Percentiles rank a stretch among this genome's conserved stretches.
Evolutionary conservation across 2,797 vertebrate species (phyloP).

Genomic region (Vultur gryphus): DNA sequence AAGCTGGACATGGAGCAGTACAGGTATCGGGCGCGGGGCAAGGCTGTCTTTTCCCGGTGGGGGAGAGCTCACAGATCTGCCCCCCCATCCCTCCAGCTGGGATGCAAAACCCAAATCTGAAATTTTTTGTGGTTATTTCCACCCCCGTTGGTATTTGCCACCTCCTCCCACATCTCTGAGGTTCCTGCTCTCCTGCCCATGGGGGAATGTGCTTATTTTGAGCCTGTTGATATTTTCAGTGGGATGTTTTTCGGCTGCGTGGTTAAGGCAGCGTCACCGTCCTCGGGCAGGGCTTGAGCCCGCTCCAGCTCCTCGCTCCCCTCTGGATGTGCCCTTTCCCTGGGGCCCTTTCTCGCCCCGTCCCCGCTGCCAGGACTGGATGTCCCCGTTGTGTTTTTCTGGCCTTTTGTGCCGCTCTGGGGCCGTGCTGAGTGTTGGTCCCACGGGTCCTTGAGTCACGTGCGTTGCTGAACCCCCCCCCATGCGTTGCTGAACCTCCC

Average conservation of each 20-base stretch:
- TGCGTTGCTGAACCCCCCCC: neutral
- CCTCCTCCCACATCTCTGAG: neutral
- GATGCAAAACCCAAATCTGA: neutral
- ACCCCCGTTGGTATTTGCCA: neutral
- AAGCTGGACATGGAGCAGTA: conserved; percentile 95
- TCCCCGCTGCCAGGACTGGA: neutral
- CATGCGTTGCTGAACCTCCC: neutral
- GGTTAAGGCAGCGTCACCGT: neutral
- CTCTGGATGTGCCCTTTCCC: neutral
- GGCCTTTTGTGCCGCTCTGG: neutral
- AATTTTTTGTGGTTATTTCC: neutral
- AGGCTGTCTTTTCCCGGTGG: neutral
- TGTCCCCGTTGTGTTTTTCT: neutral
- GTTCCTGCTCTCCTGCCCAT: neutral
- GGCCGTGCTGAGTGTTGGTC: neutral
- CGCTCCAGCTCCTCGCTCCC: neutral
- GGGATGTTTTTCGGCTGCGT: neutral
- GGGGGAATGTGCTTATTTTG: neutral
- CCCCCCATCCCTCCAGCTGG: neutral
- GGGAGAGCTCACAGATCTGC: neutral
- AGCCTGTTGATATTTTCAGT: neutral
- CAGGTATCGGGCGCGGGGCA: conserved; percentile 69
- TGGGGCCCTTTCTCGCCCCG: neutral
- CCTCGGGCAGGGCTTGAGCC: neutral
- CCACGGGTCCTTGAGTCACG: neutral